These are phyloP conservation scores for Lacanobia wlatinum DNA, from an alignment of 2,888 invertebrate genomes.

Conservation along the genomic window DNA sequence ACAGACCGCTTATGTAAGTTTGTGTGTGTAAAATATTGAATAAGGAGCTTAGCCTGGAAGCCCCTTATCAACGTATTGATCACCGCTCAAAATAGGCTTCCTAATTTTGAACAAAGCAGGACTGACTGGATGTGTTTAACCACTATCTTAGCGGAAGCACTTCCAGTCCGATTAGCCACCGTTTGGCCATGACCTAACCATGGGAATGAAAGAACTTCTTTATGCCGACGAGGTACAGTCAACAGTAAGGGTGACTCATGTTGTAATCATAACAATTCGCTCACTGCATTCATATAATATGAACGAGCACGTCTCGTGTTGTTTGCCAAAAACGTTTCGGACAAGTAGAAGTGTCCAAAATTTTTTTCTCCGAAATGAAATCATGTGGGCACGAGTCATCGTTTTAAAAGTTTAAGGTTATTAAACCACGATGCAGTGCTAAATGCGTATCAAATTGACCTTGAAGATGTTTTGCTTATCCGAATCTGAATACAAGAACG, in stretches of 20 bases:
- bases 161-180: constrained; percentile 21
- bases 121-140: background rate
- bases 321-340: constrained; percentile 42
- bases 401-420: constrained; percentile 43
- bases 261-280: background rate
- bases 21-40: background rate
- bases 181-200: constrained; percentile 2
- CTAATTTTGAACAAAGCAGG: background rate
- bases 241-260: constrained; percentile 34
- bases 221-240: constrained; percentile 11
- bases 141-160: constrained; percentile 29
- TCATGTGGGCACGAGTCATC: constrained; percentile 35
- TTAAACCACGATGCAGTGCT: constrained; percentile 29
- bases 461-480: constrained; percentile 22
- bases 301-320: background rate
- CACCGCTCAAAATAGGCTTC: background rate
- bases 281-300: constrained; percentile 5
- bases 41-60: background rate
- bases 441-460: constrained; percentile 30
- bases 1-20: background rate
- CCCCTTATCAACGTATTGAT: background rate
- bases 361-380: constrained; percentile 20
- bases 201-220: background rate
- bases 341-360: constrained; percentile 4
- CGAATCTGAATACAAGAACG: constrained; percentile 8